phyloP scores from a whole-genome alignment of 2,113 vertebrate genomes.

The Siniperca knerii region DNA sequence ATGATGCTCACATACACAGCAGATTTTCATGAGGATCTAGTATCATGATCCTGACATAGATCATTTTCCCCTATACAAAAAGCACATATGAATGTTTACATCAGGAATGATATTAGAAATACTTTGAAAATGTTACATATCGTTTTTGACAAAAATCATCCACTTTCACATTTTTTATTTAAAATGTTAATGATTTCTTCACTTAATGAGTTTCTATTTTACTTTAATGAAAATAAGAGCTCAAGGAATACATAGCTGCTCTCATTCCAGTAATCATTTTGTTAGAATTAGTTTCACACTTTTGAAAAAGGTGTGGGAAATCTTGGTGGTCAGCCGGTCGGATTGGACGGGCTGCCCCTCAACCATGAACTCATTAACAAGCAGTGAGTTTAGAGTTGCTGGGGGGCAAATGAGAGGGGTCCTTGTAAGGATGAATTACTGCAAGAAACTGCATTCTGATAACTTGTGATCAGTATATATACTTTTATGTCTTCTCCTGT shows the following conservation, averaged over 20 bases:
- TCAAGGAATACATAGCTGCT: background rate
- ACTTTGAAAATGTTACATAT: no score
- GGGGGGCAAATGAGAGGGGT: background rate
- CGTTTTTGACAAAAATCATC: background rate
- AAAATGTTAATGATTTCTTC: background rate
- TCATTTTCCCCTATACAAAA: background rate
- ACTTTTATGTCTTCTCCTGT: background rate
- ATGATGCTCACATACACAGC: background rate
- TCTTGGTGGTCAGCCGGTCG: no score
- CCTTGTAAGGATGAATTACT: background rate
- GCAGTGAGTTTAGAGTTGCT: background rate
- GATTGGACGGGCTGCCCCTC: no score
- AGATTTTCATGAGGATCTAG: background rate
- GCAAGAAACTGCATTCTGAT: background rate
- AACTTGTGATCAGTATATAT: background rate
- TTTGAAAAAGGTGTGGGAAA: no score
- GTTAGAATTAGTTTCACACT: background rate
- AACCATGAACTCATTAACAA: no score
- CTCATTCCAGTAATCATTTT: background rate
- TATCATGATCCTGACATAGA: background rate
- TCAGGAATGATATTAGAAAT: background rate
- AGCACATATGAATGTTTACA: background rate
- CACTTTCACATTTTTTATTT: background rate
- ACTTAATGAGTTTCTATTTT: background rate
- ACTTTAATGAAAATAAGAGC: background rate